Evolutionary conservation across 2,888 invertebrate species (phyloP).

Genomic region (Euplagia quadripunctaria): DNA sequence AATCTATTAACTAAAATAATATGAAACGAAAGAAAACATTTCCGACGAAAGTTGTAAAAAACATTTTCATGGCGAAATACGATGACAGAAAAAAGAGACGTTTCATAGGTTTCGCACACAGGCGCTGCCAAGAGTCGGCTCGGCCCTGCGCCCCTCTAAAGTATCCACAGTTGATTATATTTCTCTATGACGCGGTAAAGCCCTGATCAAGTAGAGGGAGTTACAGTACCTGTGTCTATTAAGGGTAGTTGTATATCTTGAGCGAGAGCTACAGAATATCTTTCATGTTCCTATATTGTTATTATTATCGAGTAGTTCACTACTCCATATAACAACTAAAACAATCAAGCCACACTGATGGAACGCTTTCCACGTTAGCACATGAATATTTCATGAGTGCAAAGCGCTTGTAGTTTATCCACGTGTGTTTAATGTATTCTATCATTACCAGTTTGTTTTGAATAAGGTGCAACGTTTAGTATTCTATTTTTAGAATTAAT

Average conservation of each 20-base stretch:
- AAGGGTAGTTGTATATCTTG: too few species aligned
- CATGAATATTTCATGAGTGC: conserved; percentile 20
- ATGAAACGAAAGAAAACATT: too few species aligned
- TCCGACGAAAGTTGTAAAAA: too few species aligned
- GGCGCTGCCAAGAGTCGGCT: too few species aligned
- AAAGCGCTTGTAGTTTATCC: conserved; percentile 3
- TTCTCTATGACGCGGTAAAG: neutral
- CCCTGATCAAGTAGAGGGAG: neutral
- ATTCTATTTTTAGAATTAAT: neutral
- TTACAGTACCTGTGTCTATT: too few species aligned
- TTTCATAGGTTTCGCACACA: too few species aligned
- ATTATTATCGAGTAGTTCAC: too few species aligned
- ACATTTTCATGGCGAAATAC: too few species aligned
- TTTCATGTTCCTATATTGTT: too few species aligned
- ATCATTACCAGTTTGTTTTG: conserved; percentile 1
- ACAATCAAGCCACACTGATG: conserved; percentile 13
- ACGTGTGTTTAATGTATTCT: conserved; percentile 15
- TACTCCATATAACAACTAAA: conserved; percentile 2
- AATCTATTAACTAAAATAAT: too few species aligned
- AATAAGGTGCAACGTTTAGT: neutral
- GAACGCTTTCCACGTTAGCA: conserved; percentile 18
- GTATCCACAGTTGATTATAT: neutral
- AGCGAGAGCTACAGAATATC: too few species aligned
- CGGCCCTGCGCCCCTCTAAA: neutral
- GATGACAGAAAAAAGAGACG: too few species aligned